Base-by-base conservation (phyloP, 23 tunicate species). In the Halocynthia aurantium region DNA sequence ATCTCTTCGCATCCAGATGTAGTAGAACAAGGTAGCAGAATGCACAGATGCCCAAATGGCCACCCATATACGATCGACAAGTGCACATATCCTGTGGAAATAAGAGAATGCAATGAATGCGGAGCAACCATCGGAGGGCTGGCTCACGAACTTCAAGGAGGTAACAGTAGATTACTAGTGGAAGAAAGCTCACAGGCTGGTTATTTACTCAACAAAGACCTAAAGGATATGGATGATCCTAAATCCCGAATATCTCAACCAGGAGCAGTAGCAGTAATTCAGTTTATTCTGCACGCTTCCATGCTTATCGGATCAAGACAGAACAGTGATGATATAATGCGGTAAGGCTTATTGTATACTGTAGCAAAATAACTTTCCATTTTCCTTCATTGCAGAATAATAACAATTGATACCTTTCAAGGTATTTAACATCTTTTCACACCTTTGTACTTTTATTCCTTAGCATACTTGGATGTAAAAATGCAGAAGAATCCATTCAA, bases 41-140 rank as follows among this genome's bases (percentile, higher is more conserved):
- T 70, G 75, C 50, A 70, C 55, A 50, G 50, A 11, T 87, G 93
- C 62, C 93, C 93, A 12, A 70, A 77, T 53, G 73, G 78, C 20
- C 93, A 87, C 62, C 76, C 77, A 8, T 87, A 87, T 54, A 75
- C 70, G 10, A 78, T 87, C 17, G 86, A 83, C 7, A 76, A 87
- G 50, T 87, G 93, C 51, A 82, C 87, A 40, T 77, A 82, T 21
- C 83, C 82, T 2, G 10, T 66, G 6, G 61, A 53, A 40, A 19
- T 52, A 11, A 70, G 52, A 9, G 10, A 70, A 17, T 87, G 93
- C 52, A 83, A 86, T 11, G 87, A 87, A 6, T 87, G 93, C 55
- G 57, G 57, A 10, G 52, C 56, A 71, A 53, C 83, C 5, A 87
- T 87, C 65, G 93, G 93, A 63, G 92, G 82, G 19, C 13, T 44